These are phyloP conservation scores for Embiotoca jacksoni DNA, from an alignment of 2,113 vertebrate genomes.

Conservation along the genomic window DNA sequence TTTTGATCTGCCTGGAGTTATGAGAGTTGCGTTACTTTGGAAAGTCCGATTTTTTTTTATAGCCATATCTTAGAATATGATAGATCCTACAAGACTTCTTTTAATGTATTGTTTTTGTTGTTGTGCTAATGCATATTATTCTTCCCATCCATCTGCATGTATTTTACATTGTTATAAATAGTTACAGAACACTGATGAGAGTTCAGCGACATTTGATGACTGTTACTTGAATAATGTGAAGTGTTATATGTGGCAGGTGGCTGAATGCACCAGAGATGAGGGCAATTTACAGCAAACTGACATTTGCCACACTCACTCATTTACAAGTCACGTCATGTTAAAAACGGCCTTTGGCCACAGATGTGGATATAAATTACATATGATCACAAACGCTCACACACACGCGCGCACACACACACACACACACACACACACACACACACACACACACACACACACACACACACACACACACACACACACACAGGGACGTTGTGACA, in stretches of 20 bases:
- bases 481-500: conserved; percentile 32
- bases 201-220: background rate
- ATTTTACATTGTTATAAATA: no score
- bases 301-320: conserved; percentile 11
- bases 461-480: conserved; percentile 13
- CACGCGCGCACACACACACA: conserved; percentile 6
- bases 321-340: conserved; percentile 8
- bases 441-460: conserved; percentile 10
- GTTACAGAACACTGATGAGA: no score
- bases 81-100: no score
- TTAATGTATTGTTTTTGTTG: no score
- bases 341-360: conserved; percentile 34
- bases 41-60: no score
- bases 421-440: conserved; percentile 1
- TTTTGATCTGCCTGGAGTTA: no score
- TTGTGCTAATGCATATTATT: no score
- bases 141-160: background rate
- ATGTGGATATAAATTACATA: conserved; percentile 58
- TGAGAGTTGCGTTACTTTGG: no score
- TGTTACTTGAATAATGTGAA: background rate
- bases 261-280: conserved; percentile 18
- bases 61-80: no score
- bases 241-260: background rate
- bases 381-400: conserved; percentile 8
- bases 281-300: background rate